Evolutionary conservation across 2,888 invertebrate species (phyloP), one percentile per base, ranked within the genome.

Genomic region (Euplexia lucipara): DNA sequence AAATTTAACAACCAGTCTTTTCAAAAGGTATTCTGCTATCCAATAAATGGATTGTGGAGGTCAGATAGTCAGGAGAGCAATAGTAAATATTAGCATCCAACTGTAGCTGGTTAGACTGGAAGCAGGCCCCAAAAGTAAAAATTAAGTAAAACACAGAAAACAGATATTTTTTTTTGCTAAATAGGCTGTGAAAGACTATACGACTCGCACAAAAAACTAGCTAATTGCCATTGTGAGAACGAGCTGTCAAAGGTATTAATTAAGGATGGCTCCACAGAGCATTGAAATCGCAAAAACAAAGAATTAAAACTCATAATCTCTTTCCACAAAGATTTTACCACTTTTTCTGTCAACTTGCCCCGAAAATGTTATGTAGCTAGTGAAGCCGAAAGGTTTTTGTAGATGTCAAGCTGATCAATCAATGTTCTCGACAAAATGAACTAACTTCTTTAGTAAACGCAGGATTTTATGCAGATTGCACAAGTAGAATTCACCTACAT

Each of bases 221-320:
- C 26, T 67, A 61, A 67, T 77, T 67, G 20, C 14, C 41, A 1
- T 64, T n/a, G 42, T 3, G 18, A 32, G 39, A 37, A 42, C 45
- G n/a, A 32, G 20, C 22, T 58, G 22, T 41, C n/a, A 58, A 51
- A 51, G 22, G 16, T 8, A 16, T 42, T 22, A 34, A 16, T 42
- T 22, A 34, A 4, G 4, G 12, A 54, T 22, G 8, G 9, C 6
- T 3, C 18, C 30, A 18, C 20, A 6, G 16, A 47, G 12, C 18
- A 16, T 14, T 32, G 4, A 51, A 56, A 51, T 45, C 3, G 34
- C 42, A 34, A 18, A 48, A 44, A 58, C 26, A 53, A 57, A 14
- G 22, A 54, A 54, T 74, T 39, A 30, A 7, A 26, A 54, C 35
- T 20, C 32, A 18, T 20, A 37, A 47, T 45, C 35, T 22, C 39